Percentiles rank a stretch among this genome's conserved stretches.
These are phyloP conservation scores for Pelobates fuscus DNA, from an alignment of 2,113 vertebrate species.

Conservation along the genomic window DNA sequence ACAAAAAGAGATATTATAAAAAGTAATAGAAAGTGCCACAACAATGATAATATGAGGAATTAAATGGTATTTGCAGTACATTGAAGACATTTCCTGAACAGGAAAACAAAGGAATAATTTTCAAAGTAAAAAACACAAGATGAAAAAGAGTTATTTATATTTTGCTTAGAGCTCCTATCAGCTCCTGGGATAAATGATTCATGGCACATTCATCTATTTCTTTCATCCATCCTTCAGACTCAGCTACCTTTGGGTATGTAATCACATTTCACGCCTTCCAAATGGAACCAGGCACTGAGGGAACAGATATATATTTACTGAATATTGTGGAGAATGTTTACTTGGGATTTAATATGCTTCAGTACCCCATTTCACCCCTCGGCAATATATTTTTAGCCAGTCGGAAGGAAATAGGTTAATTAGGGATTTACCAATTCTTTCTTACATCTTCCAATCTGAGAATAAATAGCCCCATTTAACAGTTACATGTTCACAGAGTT, in stretches of 20 bases:
- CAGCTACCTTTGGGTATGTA: slow-evolving; percentile 32
- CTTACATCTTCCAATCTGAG: no score
- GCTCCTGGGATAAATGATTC: slow-evolving; percentile 37
- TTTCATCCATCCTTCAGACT: slow-evolving; percentile 37
- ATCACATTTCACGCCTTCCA: slow-evolving; percentile 27
- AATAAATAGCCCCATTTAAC: no score
- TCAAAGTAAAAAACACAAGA: slow-evolving; percentile 33
- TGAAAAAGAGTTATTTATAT: slow-evolving; percentile 46
- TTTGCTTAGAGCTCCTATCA: slow-evolving; percentile 16
- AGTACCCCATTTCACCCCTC: no score
- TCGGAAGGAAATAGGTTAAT: no score
- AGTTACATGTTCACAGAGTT: no score
- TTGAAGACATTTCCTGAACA: background rate
- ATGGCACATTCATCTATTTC: slow-evolving; percentile 28
- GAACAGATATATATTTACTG: slow-evolving; percentile 4
- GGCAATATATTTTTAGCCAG: no score
- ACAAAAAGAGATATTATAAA: no score
- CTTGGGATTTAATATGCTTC: background rate
- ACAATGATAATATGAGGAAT: no score
- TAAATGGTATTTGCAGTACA: no score
- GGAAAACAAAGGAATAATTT: slow-evolving; percentile 21
- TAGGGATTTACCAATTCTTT: no score
- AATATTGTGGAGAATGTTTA: slow-evolving; percentile 13
- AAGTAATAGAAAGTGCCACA: no score
- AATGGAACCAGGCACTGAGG: slow-evolving; percentile 22